Evolutionary conservation across 2,888 invertebrate genomes (phyloP), one percentile per base, ranked within the genome.

Genomic region (Brachynemurus nebulosus): DNA sequence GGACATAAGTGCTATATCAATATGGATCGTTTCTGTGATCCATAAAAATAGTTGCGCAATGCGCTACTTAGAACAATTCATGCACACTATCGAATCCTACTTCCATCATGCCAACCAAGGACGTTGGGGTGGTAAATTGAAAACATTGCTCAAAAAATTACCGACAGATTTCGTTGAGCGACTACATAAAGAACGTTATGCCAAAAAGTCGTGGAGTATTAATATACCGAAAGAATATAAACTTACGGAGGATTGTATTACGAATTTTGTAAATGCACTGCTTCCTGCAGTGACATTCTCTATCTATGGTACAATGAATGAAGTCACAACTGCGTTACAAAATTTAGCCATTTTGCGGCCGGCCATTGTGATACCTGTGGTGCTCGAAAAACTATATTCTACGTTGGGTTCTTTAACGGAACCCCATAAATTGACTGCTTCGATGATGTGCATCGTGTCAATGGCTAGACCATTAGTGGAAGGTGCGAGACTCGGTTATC

Each of bases 51-150:
- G 78, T 14, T 67, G 70, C 40, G 75, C 78, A 1, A 75, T 86
- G 57, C 72, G 72, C 40, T 80, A 89, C 55, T 67, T 95, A 42
- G 76, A 78, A 45, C 80, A 83, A 54, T 79, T 93, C 57, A 75
- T 93, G 57, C 80, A 78, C 51, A 80, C 85, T 0, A 67, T 91
- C 3, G 86, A 89, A 60, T 84, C 88, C 4, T 93, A 89, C 64
- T 78, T 84, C 54, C 86, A 95, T 65, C 88, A 89, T 42, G 91
- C 91, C 1, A 95, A 95, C 62, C 64, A 70, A 27, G 93, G 92
- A 19, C 62, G 76, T 37, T 93, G 92, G 89, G 74, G 80, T 0
- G 62, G 62, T 48, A 76, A 73, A 50, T 67, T 86, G 1, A 71
- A 76, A 45, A 78, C 81, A 45, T 63, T 86, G 5, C 65, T 89